Conservation (phyloP, 2,888 invertebrate species). For the Mylabris sibirica region DNA sequence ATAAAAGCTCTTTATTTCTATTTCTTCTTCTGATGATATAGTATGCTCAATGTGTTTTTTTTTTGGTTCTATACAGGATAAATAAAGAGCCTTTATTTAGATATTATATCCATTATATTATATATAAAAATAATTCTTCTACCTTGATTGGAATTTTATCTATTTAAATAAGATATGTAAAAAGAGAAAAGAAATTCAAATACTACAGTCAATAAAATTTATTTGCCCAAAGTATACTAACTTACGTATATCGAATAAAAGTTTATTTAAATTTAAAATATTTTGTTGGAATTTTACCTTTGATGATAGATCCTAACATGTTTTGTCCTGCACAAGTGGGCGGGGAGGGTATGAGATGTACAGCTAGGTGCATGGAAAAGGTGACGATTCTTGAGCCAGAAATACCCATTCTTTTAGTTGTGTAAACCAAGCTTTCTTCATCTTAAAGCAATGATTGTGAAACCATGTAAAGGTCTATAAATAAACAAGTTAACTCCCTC, state of each 20-base stretch:
- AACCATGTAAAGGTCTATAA: too few species aligned
- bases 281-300: neutral
- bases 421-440: too few species aligned
- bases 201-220: conserved; percentile 41
- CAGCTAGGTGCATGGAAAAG: too few species aligned
- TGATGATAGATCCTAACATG: too few species aligned
- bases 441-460: too few species aligned
- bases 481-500: too few species aligned
- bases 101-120: conserved; percentile 17
- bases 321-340: too few species aligned
- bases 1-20: conserved; percentile 47
- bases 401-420: too few species aligned
- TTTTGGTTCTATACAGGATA: conserved; percentile 22
- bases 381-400: too few species aligned
- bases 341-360: too few species aligned
- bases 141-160: conserved; percentile 55
- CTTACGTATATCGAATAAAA: conserved; percentile 46
- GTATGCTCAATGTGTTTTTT: conserved; percentile 40
- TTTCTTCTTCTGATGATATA: conserved; percentile 19
- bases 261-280: conserved; percentile 43
- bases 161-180: conserved; percentile 41
- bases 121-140: conserved; percentile 34
- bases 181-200: conserved; percentile 25
- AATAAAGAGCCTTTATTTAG: conserved; percentile 50
- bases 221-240: conserved; percentile 57